Base-by-base conservation (phyloP, 2,797 vertebrate genomes). In the Oceanodroma leucorhoa region DNA sequence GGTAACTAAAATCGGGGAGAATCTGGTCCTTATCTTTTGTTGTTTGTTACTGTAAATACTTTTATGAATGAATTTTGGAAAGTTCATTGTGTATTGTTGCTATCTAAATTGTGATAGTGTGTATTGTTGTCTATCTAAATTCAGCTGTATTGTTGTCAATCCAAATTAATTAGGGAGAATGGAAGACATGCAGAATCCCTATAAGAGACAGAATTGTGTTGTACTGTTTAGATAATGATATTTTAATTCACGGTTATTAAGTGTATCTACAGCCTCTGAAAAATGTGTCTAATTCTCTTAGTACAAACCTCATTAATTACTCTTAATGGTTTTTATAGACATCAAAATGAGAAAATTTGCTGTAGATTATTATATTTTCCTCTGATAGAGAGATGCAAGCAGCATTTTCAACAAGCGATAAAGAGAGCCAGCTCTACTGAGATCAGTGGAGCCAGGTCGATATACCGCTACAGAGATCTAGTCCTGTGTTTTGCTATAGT, bases 261-360 rank as follows among this genome's bases (percentile, higher is more conserved):
- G 70, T 36, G 34, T 64, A 80, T 60, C 83, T 90, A 77, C 71
- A 94, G 76, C 83, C 51, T 83, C 93, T 83, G 79, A 90, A 88
- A 87, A 83, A 62, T 3, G 29, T 51, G 2, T 23, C 50, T 80
- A 73, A 89, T 60, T 94, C 60, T 90, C 48, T 64, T 73, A 83
- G 70, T 40, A 77, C 23, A 83, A 62, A 85, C 60, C 43, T 91
- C 65, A 61, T 85, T 93, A 93, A 91, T 91, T 87, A 77, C 16
- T 26, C 64, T 69, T 88, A 91, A 86, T 46, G 34, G 16, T 73
- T 85, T 83, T 83, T 75, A 64, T 2, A 86, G 77, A 62, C 57
- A 86, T 60, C 80, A 76, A 90, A 91, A 88, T 53, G 32, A 91
- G 40, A 91, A 83, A 40, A 83, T 50, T 87, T 89, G 24, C 67